Base-by-base conservation (phyloP, 2,797 vertebrate species). In the Lemur catta region DNA sequence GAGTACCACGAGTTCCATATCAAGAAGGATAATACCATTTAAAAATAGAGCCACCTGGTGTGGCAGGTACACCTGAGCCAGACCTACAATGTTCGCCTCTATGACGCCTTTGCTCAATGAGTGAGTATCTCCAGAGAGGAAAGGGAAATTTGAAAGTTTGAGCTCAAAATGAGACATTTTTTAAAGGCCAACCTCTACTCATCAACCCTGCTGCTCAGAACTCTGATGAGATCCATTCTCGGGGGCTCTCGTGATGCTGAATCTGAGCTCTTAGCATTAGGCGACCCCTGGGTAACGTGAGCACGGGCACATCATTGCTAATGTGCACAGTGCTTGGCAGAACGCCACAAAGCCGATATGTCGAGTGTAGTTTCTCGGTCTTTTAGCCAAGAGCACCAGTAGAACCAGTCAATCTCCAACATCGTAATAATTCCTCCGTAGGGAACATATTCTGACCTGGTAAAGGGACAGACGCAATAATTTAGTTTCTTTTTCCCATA, bases 401-500 rank as follows among this genome's bases (percentile, higher is more conserved):
- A 93, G 79, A 78, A 43, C 71, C 63, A 38, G 79, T 35, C 46
- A 20, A 8, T 72, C 52, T 52, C 57, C 14, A 28, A 17, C 67
- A 33, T 26, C 0, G 4, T 75, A 48, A 63, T 89, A 90, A 94
- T 90, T 94, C 80, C 92, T 94, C 95, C 59, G 4, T 24, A 24
- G 75, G 80, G 84, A 90, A 65, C 72, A 65, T 46, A 79, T 33
- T 59, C 79, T 93, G 67, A 74, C 69, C 81, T 3, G 22, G 94
- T 35, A 79, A 94, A 87, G 88, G 41, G 52, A 94, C 17, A 33
- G 80, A 61, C 7, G 57, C 15, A 24, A 43, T 96, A 88, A 96
- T 96, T 96, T 96, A 93, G 59, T 89, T 71, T 82, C 84, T 76
- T 96, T 97, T 90, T n/a, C 38, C 84, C 80, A 71, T 61, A 84